phyloP scores from a whole-genome alignment of 2,797 vertebrate species.

The Enteromius fasciolatus region DNA sequence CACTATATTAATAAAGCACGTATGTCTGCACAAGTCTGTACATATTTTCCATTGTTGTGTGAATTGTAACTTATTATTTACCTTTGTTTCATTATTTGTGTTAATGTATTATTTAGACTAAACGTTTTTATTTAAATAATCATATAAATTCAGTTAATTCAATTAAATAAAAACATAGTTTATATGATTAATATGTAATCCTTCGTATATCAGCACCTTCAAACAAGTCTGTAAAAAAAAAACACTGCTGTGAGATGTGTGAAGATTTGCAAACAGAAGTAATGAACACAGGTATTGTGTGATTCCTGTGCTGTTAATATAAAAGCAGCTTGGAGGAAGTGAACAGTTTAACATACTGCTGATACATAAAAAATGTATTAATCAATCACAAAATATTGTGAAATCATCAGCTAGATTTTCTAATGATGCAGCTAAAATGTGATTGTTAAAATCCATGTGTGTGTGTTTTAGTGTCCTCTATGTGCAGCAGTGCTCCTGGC shows the following conservation, averaged over 20 bases:
- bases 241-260: background rate
- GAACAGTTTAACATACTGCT: constrained; percentile 21
- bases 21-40: background rate
- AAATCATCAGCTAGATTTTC: constrained; percentile 14
- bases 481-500: constrained; percentile 87
- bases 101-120: background rate
- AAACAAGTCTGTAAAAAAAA: constrained; percentile 2
- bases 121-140: background rate
- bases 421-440: constrained; percentile 35
- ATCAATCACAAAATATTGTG: background rate
- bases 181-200: background rate
- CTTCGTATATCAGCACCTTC: background rate
- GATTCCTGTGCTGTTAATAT: background rate
- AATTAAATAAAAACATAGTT: background rate
- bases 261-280: constrained; percentile 17
- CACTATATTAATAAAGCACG: background rate
- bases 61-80: background rate
- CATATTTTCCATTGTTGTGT: background rate
- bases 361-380: background rate
- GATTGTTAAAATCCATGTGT: constrained; percentile 25
- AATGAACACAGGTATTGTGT: background rate
- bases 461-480: constrained; percentile 77
- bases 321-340: background rate
- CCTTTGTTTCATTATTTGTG: background rate
- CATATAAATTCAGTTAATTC: too few species aligned